A percentile compares a stretch with the other conserved stretches of the same genome.
Conservation (phyloP, 2,888 invertebrate genomes). For the Chaitophorus viminalis region DNA sequence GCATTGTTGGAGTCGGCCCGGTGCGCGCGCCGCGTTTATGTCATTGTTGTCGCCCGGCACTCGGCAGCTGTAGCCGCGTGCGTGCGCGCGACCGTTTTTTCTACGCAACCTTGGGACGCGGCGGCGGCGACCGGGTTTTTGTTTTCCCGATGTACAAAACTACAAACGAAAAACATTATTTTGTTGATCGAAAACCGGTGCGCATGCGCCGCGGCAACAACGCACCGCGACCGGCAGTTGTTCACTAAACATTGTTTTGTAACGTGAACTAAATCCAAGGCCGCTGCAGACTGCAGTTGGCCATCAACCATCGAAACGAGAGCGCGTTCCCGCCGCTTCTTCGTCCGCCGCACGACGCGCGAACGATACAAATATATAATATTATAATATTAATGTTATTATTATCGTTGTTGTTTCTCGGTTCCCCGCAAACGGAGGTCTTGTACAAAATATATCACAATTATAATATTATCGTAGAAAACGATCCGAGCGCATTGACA, state of each 20-base stretch:
- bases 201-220: slow-evolving; percentile 60
- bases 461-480: neutral
- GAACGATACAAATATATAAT: neutral
- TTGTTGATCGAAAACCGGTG: slow-evolving; percentile 59
- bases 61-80: slow-evolving; percentile 25
- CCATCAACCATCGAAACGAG: slow-evolving; percentile 53
- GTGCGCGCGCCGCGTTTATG: neutral
- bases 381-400: neutral
- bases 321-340: slow-evolving; percentile 21
- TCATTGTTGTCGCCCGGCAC: neutral
- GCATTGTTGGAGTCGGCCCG: neutral
- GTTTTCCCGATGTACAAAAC: slow-evolving; percentile 53
- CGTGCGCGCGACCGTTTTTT: slow-evolving; percentile 45
- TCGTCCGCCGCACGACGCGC: neutral
- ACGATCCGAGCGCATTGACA: neutral
- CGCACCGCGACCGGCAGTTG: slow-evolving; percentile 61
- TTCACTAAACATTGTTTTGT: slow-evolving; percentile 61
- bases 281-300: slow-evolving; percentile 58
- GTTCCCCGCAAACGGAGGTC: no score
- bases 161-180: slow-evolving; percentile 61
- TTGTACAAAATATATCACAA: neutral
- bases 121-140: slow-evolving; percentile 48
- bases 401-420: neutral
- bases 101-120: slow-evolving; percentile 55
- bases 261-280: slow-evolving; percentile 61